Evolutionary conservation across 2,113 vertebrate species (phyloP).

Genomic region (Corvus moneduloides): DNA sequence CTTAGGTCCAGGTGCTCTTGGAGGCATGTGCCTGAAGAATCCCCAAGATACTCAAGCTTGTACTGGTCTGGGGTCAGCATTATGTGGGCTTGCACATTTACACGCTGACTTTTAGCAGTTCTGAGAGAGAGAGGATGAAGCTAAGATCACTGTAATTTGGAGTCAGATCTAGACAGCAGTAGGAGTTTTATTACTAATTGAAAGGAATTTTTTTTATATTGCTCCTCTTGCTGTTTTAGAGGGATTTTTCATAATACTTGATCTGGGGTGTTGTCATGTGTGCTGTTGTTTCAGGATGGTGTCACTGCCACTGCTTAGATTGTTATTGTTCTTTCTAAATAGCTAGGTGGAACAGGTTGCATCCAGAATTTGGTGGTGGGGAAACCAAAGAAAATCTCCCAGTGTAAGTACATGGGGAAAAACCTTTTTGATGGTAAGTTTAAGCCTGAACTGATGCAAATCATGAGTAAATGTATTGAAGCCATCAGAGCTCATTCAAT

Average conservation of each 20-base stretch:
- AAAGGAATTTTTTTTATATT: neutral
- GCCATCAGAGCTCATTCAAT: neutral
- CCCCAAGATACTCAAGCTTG: neutral
- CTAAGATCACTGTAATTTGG: neutral
- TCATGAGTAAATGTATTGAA: neutral
- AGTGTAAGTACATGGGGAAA: neutral
- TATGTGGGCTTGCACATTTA: neutral
- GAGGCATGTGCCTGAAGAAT: neutral
- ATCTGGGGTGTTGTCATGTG: fast-evolving
- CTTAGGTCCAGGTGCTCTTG: neutral
- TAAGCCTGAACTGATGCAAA: neutral
- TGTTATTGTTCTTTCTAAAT: neutral
- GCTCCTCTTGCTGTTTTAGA: neutral
- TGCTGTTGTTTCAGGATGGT: neutral
- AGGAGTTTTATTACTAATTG: neutral
- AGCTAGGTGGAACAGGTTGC: neutral
- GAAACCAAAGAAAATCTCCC: neutral
- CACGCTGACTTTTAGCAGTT: neutral
- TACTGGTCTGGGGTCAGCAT: neutral
- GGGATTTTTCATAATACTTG: neutral
- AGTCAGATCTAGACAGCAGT: neutral
- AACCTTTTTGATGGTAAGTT: neutral
- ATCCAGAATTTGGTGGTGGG: neutral
- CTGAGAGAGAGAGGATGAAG: neutral
- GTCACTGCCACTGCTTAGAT: neutral